Evolutionary conservation across 2,113 vertebrate species (phyloP), one percentile per base, ranked within the genome.

Genomic region (human (Homo sapiens)): DNA sequence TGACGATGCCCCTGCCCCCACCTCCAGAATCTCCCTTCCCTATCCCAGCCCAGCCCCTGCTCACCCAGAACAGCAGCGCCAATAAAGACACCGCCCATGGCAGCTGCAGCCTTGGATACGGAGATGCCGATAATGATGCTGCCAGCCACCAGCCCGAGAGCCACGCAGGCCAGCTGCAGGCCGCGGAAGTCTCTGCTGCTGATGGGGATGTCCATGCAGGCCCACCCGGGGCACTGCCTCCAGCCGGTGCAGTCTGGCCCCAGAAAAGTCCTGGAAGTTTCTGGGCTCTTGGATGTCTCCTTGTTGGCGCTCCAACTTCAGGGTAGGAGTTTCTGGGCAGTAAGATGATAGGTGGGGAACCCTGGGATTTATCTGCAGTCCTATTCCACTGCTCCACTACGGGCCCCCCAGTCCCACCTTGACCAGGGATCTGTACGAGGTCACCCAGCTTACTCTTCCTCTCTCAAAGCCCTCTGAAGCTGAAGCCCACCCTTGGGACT

Each of bases 121-220:
- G 99, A 99, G 86, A 99, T 98, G 1, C 99, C 99, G 0, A 99
- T 99, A 97, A 99, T 99, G 98, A 99, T 99, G 98, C 99, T 99
- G 95, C 99, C 99, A 0, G 99, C 99, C 98, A 99, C 98, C 32
- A 99, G 99, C 98, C 99, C 97, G 27, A 99, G 98, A 97, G 99
- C 98, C 97, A 99, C 98, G 0, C 99, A 99, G 93, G 99, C 99
- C 98, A 99, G 99, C 98, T 99, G 99, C 91, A 99, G 98, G 97
- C 99, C 99, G 97, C 98, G 99, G 98, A 99, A 99, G 98, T 99
- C 98, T 98, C 99, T 98, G 79, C 98, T 96, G 90, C 98, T 99
- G 98, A 99, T 96, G 14, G 98, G 98, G 98, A 99, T 98, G 98
- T 99, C 99, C 99, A 98, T 98, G 96, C 75, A 94, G 95, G 93